Conservation (phyloP, 2,797 vertebrate genomes). For the Dallia pectoralis region DNA sequence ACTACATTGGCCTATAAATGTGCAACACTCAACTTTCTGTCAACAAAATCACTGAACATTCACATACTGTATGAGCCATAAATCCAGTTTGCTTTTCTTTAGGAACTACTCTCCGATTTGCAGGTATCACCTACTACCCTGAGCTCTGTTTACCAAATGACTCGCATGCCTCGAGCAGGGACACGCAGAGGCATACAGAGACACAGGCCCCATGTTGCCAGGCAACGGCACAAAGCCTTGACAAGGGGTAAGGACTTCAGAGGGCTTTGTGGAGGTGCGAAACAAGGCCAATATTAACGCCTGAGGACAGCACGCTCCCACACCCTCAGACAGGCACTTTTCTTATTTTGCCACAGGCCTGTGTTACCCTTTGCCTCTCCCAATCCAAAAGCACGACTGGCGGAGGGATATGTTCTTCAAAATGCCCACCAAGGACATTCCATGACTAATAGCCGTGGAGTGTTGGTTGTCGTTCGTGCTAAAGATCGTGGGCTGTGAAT, state of each 20-base stretch:
- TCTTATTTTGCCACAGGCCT: not conserved
- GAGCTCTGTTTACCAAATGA: not conserved
- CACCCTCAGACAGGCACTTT: not conserved
- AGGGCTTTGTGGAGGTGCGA: not conserved
- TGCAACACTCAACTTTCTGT: not conserved
- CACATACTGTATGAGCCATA: not conserved
- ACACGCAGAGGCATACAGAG: not conserved
- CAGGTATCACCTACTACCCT: not conserved
- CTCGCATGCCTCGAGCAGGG: not conserved
- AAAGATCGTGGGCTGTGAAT: not conserved
- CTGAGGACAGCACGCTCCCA: not conserved
- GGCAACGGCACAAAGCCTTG: constrained; percentile 1
- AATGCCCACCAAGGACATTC: not conserved
- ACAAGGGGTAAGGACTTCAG: not conserved
- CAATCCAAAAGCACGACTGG: not conserved
- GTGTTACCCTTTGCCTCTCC: not conserved
- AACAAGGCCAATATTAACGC: not conserved
- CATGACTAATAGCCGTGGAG: not conserved
- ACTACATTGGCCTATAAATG: not conserved
- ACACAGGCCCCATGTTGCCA: not conserved
- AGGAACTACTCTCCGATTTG: not conserved
- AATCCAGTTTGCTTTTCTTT: not conserved
- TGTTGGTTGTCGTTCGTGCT: not conserved
- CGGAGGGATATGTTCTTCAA: not conserved
- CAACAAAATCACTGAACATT: not conserved